A percentile compares a stretch with the other conserved stretches of the same genome.
These are phyloP conservation scores for Pogonophryne albipinna DNA, from an alignment of 2,797 vertebrate genomes.

Conservation along the genomic window DNA sequence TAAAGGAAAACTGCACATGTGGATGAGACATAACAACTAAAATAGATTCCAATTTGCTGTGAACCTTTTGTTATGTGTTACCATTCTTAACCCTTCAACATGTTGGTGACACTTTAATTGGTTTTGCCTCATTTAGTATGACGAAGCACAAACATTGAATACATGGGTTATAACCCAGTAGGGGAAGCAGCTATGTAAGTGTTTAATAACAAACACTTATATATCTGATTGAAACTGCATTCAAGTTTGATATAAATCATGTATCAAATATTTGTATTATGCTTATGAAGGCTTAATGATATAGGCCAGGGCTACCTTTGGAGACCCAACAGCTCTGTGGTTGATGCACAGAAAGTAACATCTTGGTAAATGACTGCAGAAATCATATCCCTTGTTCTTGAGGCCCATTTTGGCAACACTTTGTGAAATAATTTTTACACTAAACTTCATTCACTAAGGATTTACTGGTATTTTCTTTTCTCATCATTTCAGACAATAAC, in stretches of 20 bases:
- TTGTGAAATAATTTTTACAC: constrained; percentile 60
- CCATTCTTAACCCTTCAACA: constrained; percentile 15
- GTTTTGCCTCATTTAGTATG: background rate
- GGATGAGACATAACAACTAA: background rate
- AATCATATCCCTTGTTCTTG: constrained; percentile 53
- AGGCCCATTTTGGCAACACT: constrained; percentile 59
- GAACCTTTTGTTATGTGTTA: constrained; percentile 21
- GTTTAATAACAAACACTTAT: background rate
- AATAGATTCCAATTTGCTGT: constrained; percentile 20
- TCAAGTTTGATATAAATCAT: background rate
- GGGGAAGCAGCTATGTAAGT: no score
- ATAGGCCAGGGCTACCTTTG: constrained; percentile 36
- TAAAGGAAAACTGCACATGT: constrained; percentile 2
- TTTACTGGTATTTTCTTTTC: constrained; percentile 70
- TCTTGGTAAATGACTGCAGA: constrained; percentile 52
- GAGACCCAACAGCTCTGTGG: constrained; percentile 11
- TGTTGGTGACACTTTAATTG: background rate
- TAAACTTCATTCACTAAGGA: constrained; percentile 72
- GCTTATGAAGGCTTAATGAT: background rate
- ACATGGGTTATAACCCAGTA: background rate
- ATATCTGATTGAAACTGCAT: background rate
- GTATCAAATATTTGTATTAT: background rate
- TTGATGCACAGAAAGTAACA: constrained; percentile 26
- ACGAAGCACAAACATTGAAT: background rate
- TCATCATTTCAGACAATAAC: constrained; percentile 76